Evolutionary conservation across 1,140 invertebrate species (phyloP).

Genomic region (Bactericera cockerelli): DNA sequence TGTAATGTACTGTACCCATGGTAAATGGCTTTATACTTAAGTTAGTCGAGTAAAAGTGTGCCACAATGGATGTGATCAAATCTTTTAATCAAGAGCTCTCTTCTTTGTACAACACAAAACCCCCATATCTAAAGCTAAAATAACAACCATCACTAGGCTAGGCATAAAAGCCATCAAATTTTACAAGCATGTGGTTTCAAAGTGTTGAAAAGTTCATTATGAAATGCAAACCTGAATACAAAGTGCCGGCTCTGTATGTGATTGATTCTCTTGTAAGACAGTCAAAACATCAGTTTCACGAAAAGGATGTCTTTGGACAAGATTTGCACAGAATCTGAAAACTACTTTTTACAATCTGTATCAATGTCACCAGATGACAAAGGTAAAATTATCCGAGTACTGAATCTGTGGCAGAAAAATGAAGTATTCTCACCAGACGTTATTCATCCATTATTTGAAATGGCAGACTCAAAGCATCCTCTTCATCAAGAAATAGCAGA

Average conservation of each 20-base stretch:
- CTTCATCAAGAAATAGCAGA: no score
- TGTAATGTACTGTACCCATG: no score
- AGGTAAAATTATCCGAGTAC: conserved; percentile 91
- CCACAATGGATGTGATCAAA: no score
- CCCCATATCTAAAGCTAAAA: conserved; percentile 97
- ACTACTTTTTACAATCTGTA: conserved; percentile 86
- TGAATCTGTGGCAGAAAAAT: conserved; percentile 98
- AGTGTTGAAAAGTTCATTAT: conserved; percentile 96
- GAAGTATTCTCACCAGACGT: conserved; percentile 89
- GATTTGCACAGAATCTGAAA: conserved; percentile 92
- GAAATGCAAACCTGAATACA: conserved; percentile 94
- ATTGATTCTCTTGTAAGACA: conserved; percentile 98
- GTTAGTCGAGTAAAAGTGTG: no score
- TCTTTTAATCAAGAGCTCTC: no score
- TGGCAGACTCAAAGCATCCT: no score
- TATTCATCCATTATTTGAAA: conserved; percentile 88
- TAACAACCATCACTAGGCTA: conserved; percentile 88
- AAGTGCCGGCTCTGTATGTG: conserved; percentile 95
- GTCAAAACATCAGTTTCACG: conserved; percentile 93
- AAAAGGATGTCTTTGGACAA: conserved; percentile 94
- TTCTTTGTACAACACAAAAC: conserved; percentile 85
- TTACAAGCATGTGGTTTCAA: conserved; percentile 98
- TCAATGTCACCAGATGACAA: conserved; percentile 86
- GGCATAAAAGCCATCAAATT: conserved; percentile 98
- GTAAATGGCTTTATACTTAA: no score